Conservation (phyloP, 2,888 invertebrate genomes). For the Pristionchus entomophagus region DNA sequence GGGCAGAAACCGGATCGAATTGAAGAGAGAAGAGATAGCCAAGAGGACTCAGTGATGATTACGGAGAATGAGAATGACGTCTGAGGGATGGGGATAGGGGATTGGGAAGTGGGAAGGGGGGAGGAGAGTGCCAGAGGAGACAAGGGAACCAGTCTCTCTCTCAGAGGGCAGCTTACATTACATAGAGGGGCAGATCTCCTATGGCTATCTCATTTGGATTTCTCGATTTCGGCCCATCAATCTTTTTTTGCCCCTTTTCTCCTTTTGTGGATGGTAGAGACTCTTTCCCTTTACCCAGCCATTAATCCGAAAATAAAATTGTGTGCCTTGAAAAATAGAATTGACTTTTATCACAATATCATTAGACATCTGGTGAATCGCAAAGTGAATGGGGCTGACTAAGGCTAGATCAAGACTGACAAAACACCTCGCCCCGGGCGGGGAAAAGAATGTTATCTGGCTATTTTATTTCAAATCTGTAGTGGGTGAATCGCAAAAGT, state of each 20-base stretch:
- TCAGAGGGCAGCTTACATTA: neutral
- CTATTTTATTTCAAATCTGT: neutral
- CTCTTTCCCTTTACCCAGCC: neutral
- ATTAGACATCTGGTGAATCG: neutral
- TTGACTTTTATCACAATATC: slow-evolving; percentile 19
- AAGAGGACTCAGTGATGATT: neutral
- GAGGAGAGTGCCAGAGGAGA: neutral
- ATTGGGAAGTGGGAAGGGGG: neutral
- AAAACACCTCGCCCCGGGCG: slow-evolving; percentile 20
- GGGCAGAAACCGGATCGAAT: slow-evolving; percentile 1
- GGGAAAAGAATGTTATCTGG: neutral
- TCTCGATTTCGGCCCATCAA: slow-evolving; percentile 20
- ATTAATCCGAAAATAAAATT: neutral
- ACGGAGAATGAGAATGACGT: neutral
- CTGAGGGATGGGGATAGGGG: neutral
- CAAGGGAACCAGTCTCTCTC: slow-evolving; percentile 2
- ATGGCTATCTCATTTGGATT: slow-evolving; percentile 25
- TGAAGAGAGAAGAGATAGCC: neutral
- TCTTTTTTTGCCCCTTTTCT: slow-evolving; percentile 23
- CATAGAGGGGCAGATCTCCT: neutral
- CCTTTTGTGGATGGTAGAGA: slow-evolving; percentile 19
- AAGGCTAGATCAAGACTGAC: neutral
- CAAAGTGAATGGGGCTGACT: neutral
- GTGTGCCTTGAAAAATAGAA: neutral
- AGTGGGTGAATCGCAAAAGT: slow-evolving; percentile 9